Base-by-base conservation (phyloP, 2,113 vertebrate species). In the Poeciliopsis turrubarensis region DNA sequence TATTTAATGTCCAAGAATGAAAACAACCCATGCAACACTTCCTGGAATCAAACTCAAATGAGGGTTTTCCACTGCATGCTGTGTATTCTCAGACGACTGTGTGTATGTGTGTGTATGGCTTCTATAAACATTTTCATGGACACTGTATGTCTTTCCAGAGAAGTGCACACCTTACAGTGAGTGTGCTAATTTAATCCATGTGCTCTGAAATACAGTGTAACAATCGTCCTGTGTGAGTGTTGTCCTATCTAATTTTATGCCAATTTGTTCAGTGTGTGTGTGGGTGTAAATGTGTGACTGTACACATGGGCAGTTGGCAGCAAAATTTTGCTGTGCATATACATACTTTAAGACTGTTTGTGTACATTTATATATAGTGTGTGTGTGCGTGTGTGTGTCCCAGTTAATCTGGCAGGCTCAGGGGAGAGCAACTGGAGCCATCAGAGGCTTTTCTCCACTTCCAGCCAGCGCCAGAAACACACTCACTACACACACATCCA, bases 1-100 rank as follows among this genome's bases (percentile, higher is more conserved):
- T 94, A 92, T 94, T 94, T 95, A 88, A 95, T 94, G 89, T 71
- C 74, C 61, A 25, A 67, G 79, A 80, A 82, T 86, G 85, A 90
- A 92, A 89, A 90, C 86, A 91, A 73, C 78, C 76, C 29, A 69
- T 17, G 57, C 77, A 77, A 86, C 84, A 86, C 85, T 89, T 91
- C 89, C 83, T 86, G 87, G 83, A 90, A 88, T 72, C 67, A 84
- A 81, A 70, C 41, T 65, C 54, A 37, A 65, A 83, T 26, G 51
- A n/a, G n/a, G 65, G 25, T 77, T 17, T 76, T 34, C 68, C 27
- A 61, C 15, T 25, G 15, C 54, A 47, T 34, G 32, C 27, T 80
- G 26, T 60, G 51, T 73, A 13, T 60, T 8, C 30, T 22, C 19
- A 11, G 30, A 32, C 2, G 30, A 37, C 25, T 65, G 29, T 60